Base-by-base conservation (phyloP, 1,140 invertebrate species). In the Cotesia chilonis region DNA sequence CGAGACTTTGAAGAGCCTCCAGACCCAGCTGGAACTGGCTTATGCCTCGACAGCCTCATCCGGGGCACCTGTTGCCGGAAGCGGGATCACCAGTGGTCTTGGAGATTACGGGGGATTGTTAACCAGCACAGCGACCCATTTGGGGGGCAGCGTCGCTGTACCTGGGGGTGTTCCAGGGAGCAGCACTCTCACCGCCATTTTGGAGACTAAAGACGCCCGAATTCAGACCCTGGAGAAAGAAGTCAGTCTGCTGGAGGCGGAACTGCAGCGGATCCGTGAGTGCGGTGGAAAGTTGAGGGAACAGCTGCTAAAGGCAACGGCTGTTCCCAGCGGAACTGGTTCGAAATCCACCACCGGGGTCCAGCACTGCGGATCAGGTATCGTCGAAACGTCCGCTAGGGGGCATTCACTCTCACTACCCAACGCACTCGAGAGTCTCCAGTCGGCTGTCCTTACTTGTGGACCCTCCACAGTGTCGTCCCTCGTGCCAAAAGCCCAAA, bases 141-240 rank as follows among this genome's bases (percentile, higher is more conserved):
- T 85, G 10, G 87, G 86, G 60, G 83, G 84, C 68, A 85, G 84
- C 71, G 84, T 86, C 38, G 84, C 82, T 51, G 88, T 90, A 78
- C 89, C 89, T 66, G 88, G 88, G 77, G 89, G 89, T 84, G 89
- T 90, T 81, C 90, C 91, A 74, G 91, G 91, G 80, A 92, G 90
- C 85, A 90, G 88, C 78, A 93, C 92, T 72, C 88, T 93, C 81
- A 91, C 91, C 68, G 92, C 92, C 71, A 92, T 94, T 82, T 88
- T 94, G 83, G 92, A 94, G 87, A 94, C 92, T 63, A 94, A 96
- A 90, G 94, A 95, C 86, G 93, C 93, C 73, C 89, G 94, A 80
- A 96, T 96, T 84, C 90, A 92, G 76, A 94, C 92, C 64, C 88
- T 96, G 84, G 94, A 96, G 89, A 92, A 92, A 78, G 93, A 95